These are phyloP conservation scores for Melitaea cinxia DNA, from an alignment of 1,140 invertebrate genomes.

Conservation along the genomic window DNA sequence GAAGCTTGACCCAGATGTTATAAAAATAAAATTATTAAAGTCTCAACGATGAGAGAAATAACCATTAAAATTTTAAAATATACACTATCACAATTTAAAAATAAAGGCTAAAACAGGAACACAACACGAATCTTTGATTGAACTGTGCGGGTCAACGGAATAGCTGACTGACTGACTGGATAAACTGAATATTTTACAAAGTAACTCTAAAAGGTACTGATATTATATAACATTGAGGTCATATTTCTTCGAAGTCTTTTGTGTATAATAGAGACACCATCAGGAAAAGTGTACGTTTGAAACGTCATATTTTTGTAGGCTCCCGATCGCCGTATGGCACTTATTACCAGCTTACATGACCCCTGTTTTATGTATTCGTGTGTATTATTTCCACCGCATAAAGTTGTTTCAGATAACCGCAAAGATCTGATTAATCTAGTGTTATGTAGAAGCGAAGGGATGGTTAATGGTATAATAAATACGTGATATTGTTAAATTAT, in stretches of 20 bases:
- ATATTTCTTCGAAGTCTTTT: neutral
- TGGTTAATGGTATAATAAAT: conserved; percentile 20
- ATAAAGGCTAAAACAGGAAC: neutral
- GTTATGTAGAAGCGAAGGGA: neutral
- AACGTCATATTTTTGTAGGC: conserved; percentile 21
- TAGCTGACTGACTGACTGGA: no score
- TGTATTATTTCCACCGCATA: neutral
- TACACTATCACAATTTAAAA: conserved; percentile 3
- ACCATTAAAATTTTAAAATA: neutral
- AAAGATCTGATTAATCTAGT: neutral
- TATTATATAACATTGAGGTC: neutral
- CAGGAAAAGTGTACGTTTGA: conserved; percentile 1
- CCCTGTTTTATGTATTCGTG: neutral
- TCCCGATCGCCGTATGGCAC: conserved; percentile 20
- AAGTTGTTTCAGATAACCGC: neutral
- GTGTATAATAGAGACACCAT: neutral
- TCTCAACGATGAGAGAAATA: no score
- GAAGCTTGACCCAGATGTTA: no score
- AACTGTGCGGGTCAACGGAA: neutral
- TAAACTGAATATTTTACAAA: no score
- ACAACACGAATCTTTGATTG: neutral
- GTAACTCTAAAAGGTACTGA: neutral
- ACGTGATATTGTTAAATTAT: conserved; percentile 6
- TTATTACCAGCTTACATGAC: conserved; percentile 11
- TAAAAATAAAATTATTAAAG: neutral